Evolutionary conservation across 2,888 invertebrate species (phyloP), one percentile per base, ranked within the genome.

Genomic region (Leuctra nigra): DNA sequence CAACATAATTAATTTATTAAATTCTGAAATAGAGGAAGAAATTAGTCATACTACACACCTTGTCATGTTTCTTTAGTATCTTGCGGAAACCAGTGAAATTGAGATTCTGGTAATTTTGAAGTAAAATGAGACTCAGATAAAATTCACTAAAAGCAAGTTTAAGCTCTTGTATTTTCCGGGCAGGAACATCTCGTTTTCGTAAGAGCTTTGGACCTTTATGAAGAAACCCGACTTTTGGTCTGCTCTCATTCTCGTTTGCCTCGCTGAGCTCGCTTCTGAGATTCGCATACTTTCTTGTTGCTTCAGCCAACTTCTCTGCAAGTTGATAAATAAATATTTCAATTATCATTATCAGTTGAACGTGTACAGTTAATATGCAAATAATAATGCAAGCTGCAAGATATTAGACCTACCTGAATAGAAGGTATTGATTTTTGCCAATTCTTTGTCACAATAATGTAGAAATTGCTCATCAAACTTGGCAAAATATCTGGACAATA

Each of bases 71-170:
- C 71, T 92, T 93, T 44, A 93, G 76, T 63, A 92, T 94, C 72
- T 92, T 92, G 39, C 92, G 77, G 72, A 93, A 92, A 1, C 92
- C 92, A 4, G 91, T 91, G 66, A 88, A 88, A 74, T 92, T 92
- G 13, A 92, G 75, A 65, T 87, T 89, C 71, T 93, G 91, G 70
- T 90, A 91, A 71, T 92, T 93, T 72, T 92, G 92, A 53, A 92
- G 73, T 39, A 92, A 73, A 65, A 93, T 89, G 56, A 93, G 75
- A 64, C 87, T 87, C 54, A 92, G 78, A 72, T 92, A 94, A 72
- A 91, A 93, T 75, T 92, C 92, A 66, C 88, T 89, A 73, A 91
- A 93, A 54, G 92, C 92, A 62, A 92, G 75, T 72, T 91, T 91
- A 61, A 93, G 73, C 69, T 91, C 91, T 68, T 87, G 87, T 55